Base-by-base conservation (phyloP, 2,888 invertebrate species). In the Andrena haemorrhoa region DNA sequence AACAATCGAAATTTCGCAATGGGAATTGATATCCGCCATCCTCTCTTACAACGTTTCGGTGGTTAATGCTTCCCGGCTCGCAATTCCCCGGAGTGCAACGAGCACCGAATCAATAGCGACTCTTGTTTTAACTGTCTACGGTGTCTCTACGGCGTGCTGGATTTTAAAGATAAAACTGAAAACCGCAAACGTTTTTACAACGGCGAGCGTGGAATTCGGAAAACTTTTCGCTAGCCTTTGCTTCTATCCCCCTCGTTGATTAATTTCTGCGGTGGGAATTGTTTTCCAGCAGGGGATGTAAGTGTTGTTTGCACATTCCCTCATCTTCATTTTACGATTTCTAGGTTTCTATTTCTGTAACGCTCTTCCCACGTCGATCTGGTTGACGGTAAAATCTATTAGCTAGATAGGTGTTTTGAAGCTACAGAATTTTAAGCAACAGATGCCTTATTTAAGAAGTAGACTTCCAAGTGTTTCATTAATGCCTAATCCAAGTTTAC, bases 1-100 rank as follows among this genome's bases (percentile, higher is more conserved):
- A 33, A 51, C 41, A 31, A 56, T 56, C 47, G 71, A 76, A 76
- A 71, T 71, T 56, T 56, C 31, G 31, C 71, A 5, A 63, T 63
- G 69, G 47, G 53, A 70, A 76, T 64, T 71, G 75, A 71, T 56
- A 41, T 53, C 20, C 35, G 12, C 56, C 35, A 49, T 60, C 12
- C 35, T n/a, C 31, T 10, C 41, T 71, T 56, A 33, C 63, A 56
- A 33, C 41, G 53, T 64, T 76, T 47, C 75, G n/a, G 16, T 23
- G 71, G 23, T 76, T 76, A 64, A 76, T 56, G 63, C 53, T 49
- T 20, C 23, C 29, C 49, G 1, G 35, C 20, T 49, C 16, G 71
- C 47, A 56, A 71, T 71, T 53, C 47, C 63, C 41, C 16, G 5
- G 58, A 16, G 75, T 41, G 53, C 56, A 64, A 64, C 63, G 63